A percentile compares a stretch with the other conserved stretches of the same genome.
Conservation (phyloP, 2,113 vertebrate species). For the Mohoua ochrocephala region DNA sequence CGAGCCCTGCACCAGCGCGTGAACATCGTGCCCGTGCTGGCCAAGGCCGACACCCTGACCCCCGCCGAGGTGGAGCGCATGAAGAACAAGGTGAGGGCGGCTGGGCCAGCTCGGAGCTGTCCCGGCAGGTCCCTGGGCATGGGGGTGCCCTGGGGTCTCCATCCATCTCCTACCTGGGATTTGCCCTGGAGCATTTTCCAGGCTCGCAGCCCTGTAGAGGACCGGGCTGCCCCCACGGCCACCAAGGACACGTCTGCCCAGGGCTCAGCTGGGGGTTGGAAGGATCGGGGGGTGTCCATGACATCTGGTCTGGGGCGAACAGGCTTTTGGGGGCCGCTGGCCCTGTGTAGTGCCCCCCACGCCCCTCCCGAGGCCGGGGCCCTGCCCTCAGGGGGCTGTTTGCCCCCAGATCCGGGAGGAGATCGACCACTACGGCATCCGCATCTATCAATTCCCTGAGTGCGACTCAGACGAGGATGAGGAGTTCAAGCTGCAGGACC, state of each 20-base stretch:
- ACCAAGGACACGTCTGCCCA: neutral
- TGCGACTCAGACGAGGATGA: constrained; percentile 97
- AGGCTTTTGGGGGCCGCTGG: neutral
- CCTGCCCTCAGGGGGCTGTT: neutral
- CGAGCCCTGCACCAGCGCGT: constrained; percentile 94
- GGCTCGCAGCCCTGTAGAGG: rapidly evolving
- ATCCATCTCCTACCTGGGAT: neutral
- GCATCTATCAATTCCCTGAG: constrained; percentile 95
- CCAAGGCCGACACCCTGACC: constrained; percentile 94
- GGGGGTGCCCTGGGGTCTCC: neutral
- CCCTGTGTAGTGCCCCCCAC: neutral
- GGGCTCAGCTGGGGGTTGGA: neutral
- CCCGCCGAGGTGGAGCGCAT: constrained; percentile 88
- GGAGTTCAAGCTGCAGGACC: constrained; percentile 95
- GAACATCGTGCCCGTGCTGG: constrained; percentile 93
- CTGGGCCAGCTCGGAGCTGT: neutral
- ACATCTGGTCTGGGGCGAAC: neutral
- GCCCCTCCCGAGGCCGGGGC: neutral
- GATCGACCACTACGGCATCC: constrained; percentile 90
- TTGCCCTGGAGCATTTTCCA: neutral
- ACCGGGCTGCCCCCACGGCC: rapidly evolving
- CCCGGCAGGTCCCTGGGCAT: neutral
- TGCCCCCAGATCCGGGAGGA: constrained; percentile 88
- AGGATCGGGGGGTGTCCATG: neutral
- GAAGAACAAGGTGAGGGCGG: constrained; percentile 84